Evolutionary conservation across 2,888 invertebrate genomes (phyloP), one percentile per base, ranked within the genome.

Genomic region (Epinotia brunnichana): DNA sequence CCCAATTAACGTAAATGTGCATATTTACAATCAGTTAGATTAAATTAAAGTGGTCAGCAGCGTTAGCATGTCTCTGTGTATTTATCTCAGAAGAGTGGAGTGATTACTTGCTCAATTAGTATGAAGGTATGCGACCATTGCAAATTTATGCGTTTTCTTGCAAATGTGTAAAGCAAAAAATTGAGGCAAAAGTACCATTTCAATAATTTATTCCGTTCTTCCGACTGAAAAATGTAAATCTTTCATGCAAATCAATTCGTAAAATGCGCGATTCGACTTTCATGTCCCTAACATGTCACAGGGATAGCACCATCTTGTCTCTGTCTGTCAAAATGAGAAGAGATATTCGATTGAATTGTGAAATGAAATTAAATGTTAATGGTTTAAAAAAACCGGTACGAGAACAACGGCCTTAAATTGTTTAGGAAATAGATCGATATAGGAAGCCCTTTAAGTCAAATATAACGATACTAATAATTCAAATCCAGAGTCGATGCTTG

Each of bases 61-160:
- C 11, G 48, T 35, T 68, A 60, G 68, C 68, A 68, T 68, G 59
- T 60, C 21, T 35, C 60, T 68, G 68, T 60, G 51, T 51, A 68
- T 60, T 68, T 68, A 68, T 51, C 68, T 51, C 59, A 68, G 41
- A 66, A 51, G 51, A 7, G 21, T n/a, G 21, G 68, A 60, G 39
- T 68, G 68, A 68, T 68, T 68, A 68, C 59, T 21, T 59, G 60
- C 68, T 39, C 51, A 68, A 68, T 68, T 68, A 68, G n/a, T 41
- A 56, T 56, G 54, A 66, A 56, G 66, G 56, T 66, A 66, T 66
- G 66, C 56, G 41, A 56, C 21, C 39, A 66, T 56, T 56, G 66
- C 54, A 21, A 54, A 56, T 41, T 19, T 10, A 56, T 66, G 66
- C 41, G 29, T 54, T 66, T 41, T 66, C 54, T 64, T 64, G 39